Base-by-base conservation (phyloP, 1,140 invertebrate genomes). In the Heliconius nattereri region DNA sequence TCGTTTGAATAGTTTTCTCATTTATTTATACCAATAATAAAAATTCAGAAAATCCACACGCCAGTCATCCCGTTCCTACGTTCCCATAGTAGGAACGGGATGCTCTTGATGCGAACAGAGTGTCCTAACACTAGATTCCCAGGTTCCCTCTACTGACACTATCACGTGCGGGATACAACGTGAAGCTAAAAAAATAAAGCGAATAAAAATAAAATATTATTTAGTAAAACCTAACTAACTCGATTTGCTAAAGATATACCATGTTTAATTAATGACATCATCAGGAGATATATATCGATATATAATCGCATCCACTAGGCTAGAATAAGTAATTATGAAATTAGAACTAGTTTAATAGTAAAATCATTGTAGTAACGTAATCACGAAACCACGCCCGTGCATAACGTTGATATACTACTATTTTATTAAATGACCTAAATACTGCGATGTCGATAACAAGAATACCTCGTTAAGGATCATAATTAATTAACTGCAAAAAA, bases 391-490 rank as follows among this genome's bases (percentile, higher is more conserved):
- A 78, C 78, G 72, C 78, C 78, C 54, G 52, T 54, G 8, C 35
- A 37, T 23, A 74, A 72, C 37, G 71, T 73, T 49, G 71, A 78
- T 78, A 74, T 73, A 66, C 71, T n/a, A 74, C 78, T 45, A 74
- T 78, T 66, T 78, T 70, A 19, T 29, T 66, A 29, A 57, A 74
- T 78, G 23, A 66, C 52, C 72, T 73, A 40, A 35, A 37, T 78
- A n/a, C 26, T 78, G n/a, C 40, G 3, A 26, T 29, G 23, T 66
- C 60, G 26, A 26, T 66, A 60, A 20, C 13, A 66, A 26, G 8
- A 66, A 66, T 29, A 66, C 11, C 5, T n/a, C 23, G 3, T 66
- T 16, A 66, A 66, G 60, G 60, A 29, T 29, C 26, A 66, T 29
- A 26, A 66, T 66, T 13, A 66, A 16, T 16, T 16, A 66, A 66